A percentile compares a stretch with the other conserved stretches of the same genome.
Evolutionary conservation across 2,113 vertebrate species (phyloP).

Genomic region (Sialia sialis): DNA sequence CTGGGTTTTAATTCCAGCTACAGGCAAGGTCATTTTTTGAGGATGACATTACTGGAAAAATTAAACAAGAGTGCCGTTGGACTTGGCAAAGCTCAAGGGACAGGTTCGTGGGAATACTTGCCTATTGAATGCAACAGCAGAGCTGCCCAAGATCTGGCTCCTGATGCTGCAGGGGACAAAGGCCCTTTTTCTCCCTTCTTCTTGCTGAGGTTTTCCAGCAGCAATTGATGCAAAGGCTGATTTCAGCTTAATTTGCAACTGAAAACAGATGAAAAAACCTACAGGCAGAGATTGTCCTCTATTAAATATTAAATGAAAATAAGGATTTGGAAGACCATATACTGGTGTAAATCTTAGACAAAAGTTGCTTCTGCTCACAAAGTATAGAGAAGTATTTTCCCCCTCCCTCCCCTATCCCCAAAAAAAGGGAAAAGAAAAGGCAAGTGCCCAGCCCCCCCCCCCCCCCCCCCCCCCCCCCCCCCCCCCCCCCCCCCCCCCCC

Average conservation of each 20-base stretch:
- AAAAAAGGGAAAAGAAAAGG: background rate
- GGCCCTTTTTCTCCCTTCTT: background rate
- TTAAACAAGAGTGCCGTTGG: background rate
- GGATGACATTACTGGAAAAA: background rate
- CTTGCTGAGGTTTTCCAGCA: background rate
- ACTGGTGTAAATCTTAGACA: background rate
- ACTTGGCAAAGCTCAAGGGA: background rate
- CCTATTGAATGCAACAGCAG: background rate
- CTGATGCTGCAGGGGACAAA: background rate
- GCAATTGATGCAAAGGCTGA: background rate
- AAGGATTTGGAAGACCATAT: background rate
- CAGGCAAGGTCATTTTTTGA: background rate
- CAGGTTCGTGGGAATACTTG: background rate
- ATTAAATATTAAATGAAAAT: background rate
- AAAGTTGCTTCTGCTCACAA: background rate
- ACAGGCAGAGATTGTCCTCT: background rate
- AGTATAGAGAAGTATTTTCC: background rate
- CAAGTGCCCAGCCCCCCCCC: rapidly evolving
- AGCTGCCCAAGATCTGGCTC: background rate
- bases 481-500: too few relatives aligned
- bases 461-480: too few relatives aligned
- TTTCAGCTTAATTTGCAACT: background rate
- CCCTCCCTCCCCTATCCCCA: rapidly evolving
- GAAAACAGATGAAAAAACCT: background rate
- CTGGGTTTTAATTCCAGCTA: background rate